Percentiles rank a stretch among this genome's conserved stretches.
Evolutionary conservation across 2,113 vertebrate genomes (phyloP).

Genomic region (Crotalus helleri): DNA sequence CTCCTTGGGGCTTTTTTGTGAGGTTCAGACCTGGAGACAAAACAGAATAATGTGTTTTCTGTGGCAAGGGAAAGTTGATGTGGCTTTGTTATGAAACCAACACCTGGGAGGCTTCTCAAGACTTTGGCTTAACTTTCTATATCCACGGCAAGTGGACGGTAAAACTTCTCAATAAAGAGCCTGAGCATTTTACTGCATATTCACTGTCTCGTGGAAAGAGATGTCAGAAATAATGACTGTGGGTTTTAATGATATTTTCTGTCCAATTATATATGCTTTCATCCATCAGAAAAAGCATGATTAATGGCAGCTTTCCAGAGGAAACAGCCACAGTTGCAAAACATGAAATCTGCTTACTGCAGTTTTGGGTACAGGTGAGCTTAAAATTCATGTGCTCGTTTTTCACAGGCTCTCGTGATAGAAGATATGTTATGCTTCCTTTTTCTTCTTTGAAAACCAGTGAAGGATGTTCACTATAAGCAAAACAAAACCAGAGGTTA

Average conservation of each 20-base stretch:
- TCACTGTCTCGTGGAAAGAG: constrained; percentile 30
- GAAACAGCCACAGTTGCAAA: constrained; percentile 41
- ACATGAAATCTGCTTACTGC: constrained; percentile 28
- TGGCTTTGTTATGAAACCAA: constrained; percentile 20
- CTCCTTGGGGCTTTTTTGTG: neutral
- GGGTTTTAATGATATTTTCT: constrained; percentile 36
- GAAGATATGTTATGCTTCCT: constrained; percentile 26
- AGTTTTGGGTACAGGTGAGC: constrained; percentile 14
- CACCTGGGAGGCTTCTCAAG: constrained; percentile 11
- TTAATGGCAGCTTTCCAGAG: constrained; percentile 36
- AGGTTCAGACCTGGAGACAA: constrained; percentile 26
- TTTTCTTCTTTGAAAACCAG: neutral
- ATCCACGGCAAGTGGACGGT: constrained; percentile 11
- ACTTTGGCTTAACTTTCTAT: constrained; percentile 13
- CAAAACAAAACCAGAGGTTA: neutral
- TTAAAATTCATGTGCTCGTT: neutral
- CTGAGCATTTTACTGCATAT: constrained; percentile 19
- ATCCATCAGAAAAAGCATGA: constrained; percentile 33
- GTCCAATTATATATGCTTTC: constrained; percentile 42
- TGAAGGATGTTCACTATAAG: neutral
- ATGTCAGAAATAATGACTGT: constrained; percentile 29
- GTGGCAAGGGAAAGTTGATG: constrained; percentile 5
- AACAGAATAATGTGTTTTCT: constrained; percentile 6
- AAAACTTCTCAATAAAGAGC: constrained; percentile 9
- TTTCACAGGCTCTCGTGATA: constrained; percentile 14